Evolutionary conservation across 2,113 vertebrate genomes (phyloP).

Genomic region (Plestiodon gilberti): DNA sequence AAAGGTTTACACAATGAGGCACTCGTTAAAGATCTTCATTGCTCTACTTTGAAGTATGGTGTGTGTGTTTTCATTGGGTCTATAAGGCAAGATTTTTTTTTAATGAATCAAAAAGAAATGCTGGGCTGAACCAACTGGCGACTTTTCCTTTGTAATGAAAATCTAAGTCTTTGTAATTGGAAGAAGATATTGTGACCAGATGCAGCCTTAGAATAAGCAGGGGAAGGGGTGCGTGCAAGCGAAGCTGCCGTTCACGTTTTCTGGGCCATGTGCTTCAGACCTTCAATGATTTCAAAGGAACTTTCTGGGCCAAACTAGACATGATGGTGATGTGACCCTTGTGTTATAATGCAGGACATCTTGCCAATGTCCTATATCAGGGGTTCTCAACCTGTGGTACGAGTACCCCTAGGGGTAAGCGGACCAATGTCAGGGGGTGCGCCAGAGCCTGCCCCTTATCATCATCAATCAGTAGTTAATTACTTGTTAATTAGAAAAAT

Average conservation of each 20-base stretch:
- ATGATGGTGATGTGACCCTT: background rate
- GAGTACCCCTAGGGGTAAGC: no score
- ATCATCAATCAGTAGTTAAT: no score
- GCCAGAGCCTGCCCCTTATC: no score
- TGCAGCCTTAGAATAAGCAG: background rate
- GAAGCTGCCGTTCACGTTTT: no score
- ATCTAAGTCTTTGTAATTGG: background rate
- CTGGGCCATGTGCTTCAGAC: no score
- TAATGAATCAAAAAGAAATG: background rate
- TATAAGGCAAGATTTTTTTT: background rate
- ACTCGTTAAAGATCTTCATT: accelerated
- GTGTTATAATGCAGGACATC: background rate
- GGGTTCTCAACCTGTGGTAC: no score
- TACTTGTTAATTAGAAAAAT: no score
- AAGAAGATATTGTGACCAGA: background rate
- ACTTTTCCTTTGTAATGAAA: background rate
- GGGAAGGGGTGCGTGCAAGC: background rate
- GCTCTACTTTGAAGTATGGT: background rate
- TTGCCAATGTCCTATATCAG: no score
- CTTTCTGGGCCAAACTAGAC: background rate
- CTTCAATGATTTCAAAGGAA: background rate
- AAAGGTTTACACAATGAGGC: background rate
- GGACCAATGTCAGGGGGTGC: no score
- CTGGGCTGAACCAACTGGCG: background rate
- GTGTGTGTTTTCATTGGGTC: background rate